Evolutionary conservation across 1,140 invertebrate species (phyloP), one percentile per base, ranked within the genome.

Genomic region (Lutraria rhynchaena): DNA sequence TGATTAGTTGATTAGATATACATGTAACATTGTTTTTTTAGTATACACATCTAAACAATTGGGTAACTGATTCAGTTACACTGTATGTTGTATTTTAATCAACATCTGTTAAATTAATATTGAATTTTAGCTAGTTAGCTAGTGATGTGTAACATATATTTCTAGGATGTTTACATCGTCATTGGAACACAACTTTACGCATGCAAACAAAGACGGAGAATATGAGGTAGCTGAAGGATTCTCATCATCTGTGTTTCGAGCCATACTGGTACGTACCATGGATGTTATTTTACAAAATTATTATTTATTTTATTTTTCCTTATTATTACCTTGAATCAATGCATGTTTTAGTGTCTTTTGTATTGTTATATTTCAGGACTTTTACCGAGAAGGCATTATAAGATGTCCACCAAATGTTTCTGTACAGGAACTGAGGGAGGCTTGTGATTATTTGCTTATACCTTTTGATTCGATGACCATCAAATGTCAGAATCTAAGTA

Each of bases 181-280:
- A 57, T 94, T 98, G 65, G 97, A 99, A 85, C 89, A 93, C 77
- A 93, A 93, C 83, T 98, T 98, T 90, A 96, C 96, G 0, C 96
- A 98, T 89, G 95, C 97, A 1, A 99, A 99, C 92, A 97, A 99
- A 83, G 93, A 97, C 13, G 98, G 99, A 1, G 99, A 99, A 92
- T 99, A 96, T 92, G 97, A 99, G 89, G 96, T 99, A 29, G 98
- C 98, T n/a, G 98, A 99, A 83, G 99, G 99, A 0, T 97, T 99
- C 83, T 98, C 98, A 0, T 96, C 98, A 0, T 96, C 96, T 53
- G 96, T 99, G 3, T 99, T 99, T 90, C 94, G 98, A 55, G 96
- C 98, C 0, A 98, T 99, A 88, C 93, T 99, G 86, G 94, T 94
- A 89, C 89, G 90, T 87, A 22, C 41, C n/a, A n/a, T n/a, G n/a